Evolutionary conservation across 2,113 vertebrate genomes (phyloP), one percentile per base, ranked within the genome.

Genomic region (Nettapus auritus): DNA sequence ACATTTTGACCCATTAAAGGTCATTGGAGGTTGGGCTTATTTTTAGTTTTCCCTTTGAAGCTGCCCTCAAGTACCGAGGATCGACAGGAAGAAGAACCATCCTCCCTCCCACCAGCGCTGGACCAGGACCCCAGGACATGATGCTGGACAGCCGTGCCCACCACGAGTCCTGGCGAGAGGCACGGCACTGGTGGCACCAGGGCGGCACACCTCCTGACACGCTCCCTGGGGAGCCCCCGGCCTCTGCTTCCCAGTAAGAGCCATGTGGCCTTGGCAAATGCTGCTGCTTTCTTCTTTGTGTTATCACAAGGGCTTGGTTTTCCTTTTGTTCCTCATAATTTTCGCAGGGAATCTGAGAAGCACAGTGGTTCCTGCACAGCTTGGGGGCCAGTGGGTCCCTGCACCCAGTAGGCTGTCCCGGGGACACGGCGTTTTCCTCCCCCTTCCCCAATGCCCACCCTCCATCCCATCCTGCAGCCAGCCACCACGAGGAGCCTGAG

Each of bases 291-390:
- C 77, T 64, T 11, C 23, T 3, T 78, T 20, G 7, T 1, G 0
- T 91, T 34, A 28, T 29, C 68, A 46, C 34, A 23, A 74, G 34
- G 33, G 48, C n/a, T n/a, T 34, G 0, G 0, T 59, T 81, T 79
- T 70, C 48, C 34, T 86, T 93, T 76, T 33, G n/a, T 90, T 86
- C 57, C 76, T 95, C 48, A 6, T 21, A 46, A 78, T 93, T 94
- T 94, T 90, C 52, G 12, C 8, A 25, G 62, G 83, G 74, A 96
- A 96, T 63, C 9, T 15, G 57, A 75, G 75, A 82, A 80, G 95
- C 73, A 57, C 91, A 75, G 82, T 25, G 66, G 63, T 91, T 91
- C 75, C 31, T 14, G 77, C 20, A 50, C 63, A 86, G 77, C 69
- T 9, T 52, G 34, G 66, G 81, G 38, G 82, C 44, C 26, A 79